phyloP scores from a whole-genome alignment of 2,113 vertebrate species.

The Miniopterus natalensis region DNA sequence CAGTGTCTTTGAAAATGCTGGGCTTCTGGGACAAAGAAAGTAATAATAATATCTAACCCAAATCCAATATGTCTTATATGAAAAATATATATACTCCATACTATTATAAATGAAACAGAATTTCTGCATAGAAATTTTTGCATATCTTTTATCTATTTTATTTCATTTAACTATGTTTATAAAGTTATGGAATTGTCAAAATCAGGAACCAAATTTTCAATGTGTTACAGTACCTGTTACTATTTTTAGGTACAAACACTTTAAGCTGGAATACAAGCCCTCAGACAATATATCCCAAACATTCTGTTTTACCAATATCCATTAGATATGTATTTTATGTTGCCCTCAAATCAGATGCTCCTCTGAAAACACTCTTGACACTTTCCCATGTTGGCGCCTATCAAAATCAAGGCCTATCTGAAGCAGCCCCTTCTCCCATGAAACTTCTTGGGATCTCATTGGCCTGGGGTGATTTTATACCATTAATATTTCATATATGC shows the following conservation, averaged over 20 bases:
- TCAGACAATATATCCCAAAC: background rate
- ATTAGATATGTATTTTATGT: background rate
- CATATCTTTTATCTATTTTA: background rate
- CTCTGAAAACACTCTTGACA: background rate
- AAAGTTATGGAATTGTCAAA: background rate
- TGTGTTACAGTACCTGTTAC: too few relatives aligned
- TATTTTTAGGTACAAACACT: background rate
- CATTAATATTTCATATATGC: background rate
- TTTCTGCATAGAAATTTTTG: constrained; percentile 3
- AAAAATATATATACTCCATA: background rate
- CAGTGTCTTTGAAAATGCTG: background rate
- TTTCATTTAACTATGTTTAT: constrained; percentile 13
- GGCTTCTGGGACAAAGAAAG: background rate
- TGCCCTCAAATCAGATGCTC: constrained; percentile 2
- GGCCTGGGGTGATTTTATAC: background rate
- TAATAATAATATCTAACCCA: background rate
- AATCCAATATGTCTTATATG: background rate
- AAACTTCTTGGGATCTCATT: background rate
- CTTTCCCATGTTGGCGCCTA: background rate
- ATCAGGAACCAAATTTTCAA: background rate
- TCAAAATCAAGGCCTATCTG: background rate
- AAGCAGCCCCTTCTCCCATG: background rate
- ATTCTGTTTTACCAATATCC: background rate
- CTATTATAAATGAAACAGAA: background rate
- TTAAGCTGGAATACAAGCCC: background rate